Evolutionary conservation across 2,888 invertebrate genomes (phyloP), one percentile per base, ranked within the genome.

Genomic region (Lottia scabra): DNA sequence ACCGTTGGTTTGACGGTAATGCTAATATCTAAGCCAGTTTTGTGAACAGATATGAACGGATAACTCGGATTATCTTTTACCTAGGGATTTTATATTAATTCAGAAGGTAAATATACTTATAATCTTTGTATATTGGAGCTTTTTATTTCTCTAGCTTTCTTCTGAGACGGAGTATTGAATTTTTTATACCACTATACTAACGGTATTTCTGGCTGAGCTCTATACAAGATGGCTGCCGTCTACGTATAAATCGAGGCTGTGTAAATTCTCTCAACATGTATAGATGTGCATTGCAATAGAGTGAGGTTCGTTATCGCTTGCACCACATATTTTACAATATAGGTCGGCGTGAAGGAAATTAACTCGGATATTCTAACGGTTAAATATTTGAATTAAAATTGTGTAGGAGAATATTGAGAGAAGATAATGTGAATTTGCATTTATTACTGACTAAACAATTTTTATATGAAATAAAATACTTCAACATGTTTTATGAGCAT

Each of bases 181-280:
- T 56, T 56, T 56, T 56, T 56, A 19, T 23, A 56, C 23, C 56
- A 19, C 56, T 56, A 23, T 23, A 56, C 19, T 56, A 23, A 56
- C 23, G 56, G 56, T 56, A 56, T 56, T 56, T 56, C 19, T 23
- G 19, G 56, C 56, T 23, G 19, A 56, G 56, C 19, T 56, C 56
- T 56, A 56, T 23, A 19, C 56, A 56, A 56, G 56, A 56, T 56
- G 56, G 56, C 56, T 19, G 10, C 56, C 23, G 56, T 56, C 56
- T 56, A 23, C 56, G 56, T 56, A 23, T 23, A 56, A 56, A 56
- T 56, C 56, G 56, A 56, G 56, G 56, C 56, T 56, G 19, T 56
- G 56, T 23, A 56, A 23, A 56, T 23, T 56, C 56, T 38, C 38
- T 56, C 56, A 23, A 56, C 56, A 23, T 23, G 56, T 19, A 56